Conservation (phyloP, 92 coral and sea anemone species). For the Desmophyllum pertusum region DNA sequence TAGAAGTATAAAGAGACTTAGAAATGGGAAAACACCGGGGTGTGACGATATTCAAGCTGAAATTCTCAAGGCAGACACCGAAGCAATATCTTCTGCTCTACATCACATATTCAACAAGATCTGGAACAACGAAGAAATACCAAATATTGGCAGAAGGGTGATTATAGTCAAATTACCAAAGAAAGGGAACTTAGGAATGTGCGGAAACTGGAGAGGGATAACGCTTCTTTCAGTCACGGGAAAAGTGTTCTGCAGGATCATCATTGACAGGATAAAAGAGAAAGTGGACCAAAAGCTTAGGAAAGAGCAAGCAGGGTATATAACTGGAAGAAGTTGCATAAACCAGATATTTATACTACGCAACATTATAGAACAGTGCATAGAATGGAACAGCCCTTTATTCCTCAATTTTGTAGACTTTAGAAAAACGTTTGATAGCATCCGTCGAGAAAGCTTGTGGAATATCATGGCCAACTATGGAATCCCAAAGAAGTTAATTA, state of each 20-base stretch:
- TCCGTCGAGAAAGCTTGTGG: background rate
- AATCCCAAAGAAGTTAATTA: background rate
- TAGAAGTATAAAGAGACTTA: constrained; percentile 18
- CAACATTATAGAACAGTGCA: background rate
- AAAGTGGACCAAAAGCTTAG: too few relatives aligned
- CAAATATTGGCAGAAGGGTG: constrained; percentile 11
- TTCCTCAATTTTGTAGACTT: background rate
- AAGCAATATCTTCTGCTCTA: background rate
- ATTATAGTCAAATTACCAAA: background rate
- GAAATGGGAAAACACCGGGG: constrained; percentile 16
- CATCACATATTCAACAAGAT: background rate
- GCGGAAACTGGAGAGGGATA: constrained; percentile 11
- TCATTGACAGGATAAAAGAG: too few relatives aligned
- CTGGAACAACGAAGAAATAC: constrained; percentile 8
- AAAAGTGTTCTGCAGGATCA: constrained; percentile 18
- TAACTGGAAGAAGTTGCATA: too few relatives aligned
- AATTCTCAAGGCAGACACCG: constrained; percentile 3
- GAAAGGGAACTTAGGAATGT: constrained; percentile 6
- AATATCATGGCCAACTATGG: background rate
- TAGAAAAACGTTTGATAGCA: background rate
- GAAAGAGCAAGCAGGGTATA: too few relatives aligned
- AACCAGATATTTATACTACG: too few relatives aligned
- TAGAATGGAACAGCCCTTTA: background rate
- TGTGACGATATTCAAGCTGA: constrained; percentile 16
- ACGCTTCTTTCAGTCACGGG: background rate